Base-by-base conservation (phyloP, 2,113 vertebrate species). In the Cyanistes caeruleus region DNA sequence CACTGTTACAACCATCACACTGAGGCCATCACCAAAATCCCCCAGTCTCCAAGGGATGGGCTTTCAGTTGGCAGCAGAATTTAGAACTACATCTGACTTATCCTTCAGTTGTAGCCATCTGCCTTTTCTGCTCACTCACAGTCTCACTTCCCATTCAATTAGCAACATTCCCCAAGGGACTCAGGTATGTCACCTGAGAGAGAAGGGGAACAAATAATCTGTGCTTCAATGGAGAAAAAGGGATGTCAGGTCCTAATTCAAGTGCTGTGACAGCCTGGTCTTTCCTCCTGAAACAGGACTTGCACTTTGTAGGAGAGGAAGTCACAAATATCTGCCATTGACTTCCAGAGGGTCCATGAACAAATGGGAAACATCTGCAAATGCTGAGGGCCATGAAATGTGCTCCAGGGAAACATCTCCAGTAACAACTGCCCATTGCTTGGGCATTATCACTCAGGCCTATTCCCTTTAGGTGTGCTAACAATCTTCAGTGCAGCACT, bases 111-210 rank as follows among this genome's bases (percentile, higher is more conserved):
- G 4, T 52, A 86, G 78, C 80, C 91, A 92, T 95, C 89, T 90
- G 83, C 75, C 83, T 95, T 59, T 95, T 80, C 80, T 92, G 76
- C 83, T 92, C 15, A 6, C 64, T 93, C 76, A 84, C 49, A 43
- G 35, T 49, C 72, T 91, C 28, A 75, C 84, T 94, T 91, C 91
- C 91, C 81, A 52, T 94, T 93, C 85, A 56, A 62, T 95, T 93
- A 90, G 25, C 68, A 79, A 2, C 65, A 6, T 87, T 91, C 77
- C 89, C 77, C 87, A 56, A 35, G 69, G 91, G 84, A 68, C 69
- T 87, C 74, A 87, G 58, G 84, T 92, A 89, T 3, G 6, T 73
- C 93, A 92, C 90, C 64, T 64, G 83, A 92, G 76, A 74, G 69
- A 86, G 73, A 80, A 60, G 53, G 30, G 84, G 41, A 92, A 13